Evolutionary conservation across 2,113 vertebrate species (phyloP), one percentile per base, ranked within the genome.

Genomic region (Peucedramus taeniatus): DNA sequence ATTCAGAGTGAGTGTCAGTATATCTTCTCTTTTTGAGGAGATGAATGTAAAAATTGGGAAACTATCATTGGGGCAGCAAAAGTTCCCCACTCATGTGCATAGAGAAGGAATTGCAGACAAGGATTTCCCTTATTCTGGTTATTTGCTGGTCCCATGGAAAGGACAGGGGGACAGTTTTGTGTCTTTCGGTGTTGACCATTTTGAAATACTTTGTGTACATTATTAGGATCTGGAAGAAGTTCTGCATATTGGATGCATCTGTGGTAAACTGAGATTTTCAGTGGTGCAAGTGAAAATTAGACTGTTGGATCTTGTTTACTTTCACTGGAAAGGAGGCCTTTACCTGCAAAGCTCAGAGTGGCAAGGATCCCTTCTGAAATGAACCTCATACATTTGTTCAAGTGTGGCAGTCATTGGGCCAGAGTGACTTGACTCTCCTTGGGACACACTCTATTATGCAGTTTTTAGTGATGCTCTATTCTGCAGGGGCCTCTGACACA

Each of bases 301-400:
- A 27, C 56, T 51, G 20, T 31, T 79, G 27, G 21, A 24, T 56
- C 15, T 51, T 44, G n/a, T 33, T 71, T 56, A 15, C 42, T 80
- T 71, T 53, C 24, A 63, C 8, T 80, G 57, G 42, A 42, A 83
- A 79, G 31, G 13, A 68, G 40, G 19, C 26, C 35, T 56, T 74
- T 70, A 45, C 26, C 28, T 45, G 65, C 33, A 45, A n/a, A 56
- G 7, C 40, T 80, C 57, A 80, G 42, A 56, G 39, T 59, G 28
- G n/a, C 31, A 66, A 49, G 50, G 30, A 17, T 39, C 40, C 24
- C 11, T 22, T 59, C 37, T n/a, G 63, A 66, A 83, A 39, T n/a
- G 13, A 45, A n/a, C 3, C 9, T 86, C 4, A 3, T 22, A 14
- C 18, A 13, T 66, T 57, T 0, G 1, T 51, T 30, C 26, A 37